phyloP scores from a whole-genome alignment of 2,888 invertebrate genomes.

The Orgyia antiqua region DNA sequence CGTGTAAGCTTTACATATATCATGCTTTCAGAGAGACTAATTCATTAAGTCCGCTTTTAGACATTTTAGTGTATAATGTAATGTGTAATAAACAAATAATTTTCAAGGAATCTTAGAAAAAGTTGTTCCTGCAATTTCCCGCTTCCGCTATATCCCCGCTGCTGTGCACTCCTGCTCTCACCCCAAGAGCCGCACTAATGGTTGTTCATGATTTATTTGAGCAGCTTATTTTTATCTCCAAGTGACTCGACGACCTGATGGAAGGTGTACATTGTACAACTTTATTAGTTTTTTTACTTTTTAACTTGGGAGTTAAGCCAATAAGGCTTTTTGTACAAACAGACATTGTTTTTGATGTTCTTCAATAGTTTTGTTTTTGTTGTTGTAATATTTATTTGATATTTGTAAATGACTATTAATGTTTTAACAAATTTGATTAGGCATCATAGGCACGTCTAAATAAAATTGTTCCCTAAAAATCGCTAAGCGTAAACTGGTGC shows the following conservation, averaged over 20 bases:
- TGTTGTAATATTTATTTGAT: not conserved
- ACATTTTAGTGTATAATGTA: no score
- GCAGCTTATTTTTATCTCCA: conserved; percentile 59
- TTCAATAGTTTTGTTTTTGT: not conserved
- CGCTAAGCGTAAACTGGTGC: no score
- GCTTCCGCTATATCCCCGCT: conserved; percentile 19
- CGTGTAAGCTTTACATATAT: no score
- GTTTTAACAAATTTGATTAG: no score
- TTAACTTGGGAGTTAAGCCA: not conserved
- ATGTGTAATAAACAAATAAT: no score
- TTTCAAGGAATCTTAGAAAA: no score
- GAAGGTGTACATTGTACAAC: conserved; percentile 35
- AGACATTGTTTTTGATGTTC: conserved; percentile 1
- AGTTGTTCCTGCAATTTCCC: no score
- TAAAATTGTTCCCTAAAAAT: no score
- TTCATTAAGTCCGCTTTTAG: no score
- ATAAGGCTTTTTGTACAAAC: conserved; percentile 2
- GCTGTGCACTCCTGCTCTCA: conserved; percentile 1
- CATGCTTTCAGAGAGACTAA: no score
- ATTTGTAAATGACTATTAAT: not conserved
- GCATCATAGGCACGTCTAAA: no score
- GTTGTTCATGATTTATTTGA: conserved; percentile 71
- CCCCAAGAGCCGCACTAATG: conserved; percentile 55
- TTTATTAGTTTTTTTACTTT: conserved; percentile 5
- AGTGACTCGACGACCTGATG: conserved; percentile 42